phyloP scores from a whole-genome alignment of 2,797 vertebrate genomes.

The Sebastes steindachneri region DNA sequence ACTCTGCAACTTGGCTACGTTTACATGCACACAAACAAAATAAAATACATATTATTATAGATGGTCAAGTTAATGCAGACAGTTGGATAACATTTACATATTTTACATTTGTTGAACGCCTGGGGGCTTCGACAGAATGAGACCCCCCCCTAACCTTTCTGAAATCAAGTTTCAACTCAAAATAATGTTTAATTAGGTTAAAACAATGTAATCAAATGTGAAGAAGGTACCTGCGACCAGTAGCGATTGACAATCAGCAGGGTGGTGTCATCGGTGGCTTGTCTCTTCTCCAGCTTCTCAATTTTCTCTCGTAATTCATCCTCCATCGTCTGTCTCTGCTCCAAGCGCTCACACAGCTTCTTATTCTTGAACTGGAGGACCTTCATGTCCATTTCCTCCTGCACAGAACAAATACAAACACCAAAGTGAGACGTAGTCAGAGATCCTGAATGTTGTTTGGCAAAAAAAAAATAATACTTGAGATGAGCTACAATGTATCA shows the following conservation, averaged over 20 bases:
- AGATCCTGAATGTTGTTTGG: neutral
- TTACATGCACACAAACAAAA: neutral
- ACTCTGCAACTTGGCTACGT: too few species aligned
- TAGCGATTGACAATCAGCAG: conserved; percentile 94
- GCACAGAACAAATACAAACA: conserved; percentile 13
- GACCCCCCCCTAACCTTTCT: neutral
- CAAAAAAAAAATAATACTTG: neutral
- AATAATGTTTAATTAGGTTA: neutral
- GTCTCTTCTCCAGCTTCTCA: conserved; percentile 94
- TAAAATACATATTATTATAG: neutral
- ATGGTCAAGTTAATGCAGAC: neutral
- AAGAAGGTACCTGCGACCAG: conserved; percentile 88
- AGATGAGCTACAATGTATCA: neutral
- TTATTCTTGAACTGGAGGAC: conserved; percentile 97
- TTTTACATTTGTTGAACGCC: neutral
- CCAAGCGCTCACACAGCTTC: conserved; percentile 91
- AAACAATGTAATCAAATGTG: neutral
- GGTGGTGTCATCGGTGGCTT: conserved; percentile 94
- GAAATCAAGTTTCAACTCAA: neutral
- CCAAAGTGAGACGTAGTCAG: neutral
- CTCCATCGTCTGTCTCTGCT: conserved; percentile 93
- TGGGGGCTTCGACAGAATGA: neutral
- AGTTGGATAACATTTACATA: neutral
- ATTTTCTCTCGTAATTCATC: conserved; percentile 94
- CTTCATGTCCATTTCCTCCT: conserved; percentile 98